Conservation (phyloP, 2,888 invertebrate genomes). For the Drosophila acutilabella region DNA sequence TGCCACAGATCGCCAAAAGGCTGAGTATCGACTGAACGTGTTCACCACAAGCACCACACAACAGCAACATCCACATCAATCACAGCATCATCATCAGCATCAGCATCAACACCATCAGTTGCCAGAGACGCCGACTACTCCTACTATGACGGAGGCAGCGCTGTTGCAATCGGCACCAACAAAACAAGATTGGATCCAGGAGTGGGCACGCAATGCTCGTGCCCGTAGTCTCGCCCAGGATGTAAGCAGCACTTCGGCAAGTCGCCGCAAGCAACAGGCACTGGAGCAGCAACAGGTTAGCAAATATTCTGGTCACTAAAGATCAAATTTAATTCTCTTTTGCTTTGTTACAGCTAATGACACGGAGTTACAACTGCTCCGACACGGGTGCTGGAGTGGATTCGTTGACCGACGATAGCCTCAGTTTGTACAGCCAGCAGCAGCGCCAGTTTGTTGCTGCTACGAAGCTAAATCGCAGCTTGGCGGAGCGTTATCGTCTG, state of each 20-base stretch:
- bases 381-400: conserved; percentile 69
- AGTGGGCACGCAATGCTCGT: conserved; percentile 88
- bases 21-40: conserved; percentile 84
- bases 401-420: conserved; percentile 82
- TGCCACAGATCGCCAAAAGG: conserved; percentile 84
- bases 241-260: conserved; percentile 51
- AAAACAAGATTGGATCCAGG: conserved; percentile 87
- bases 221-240: conserved; percentile 84
- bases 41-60: conserved; percentile 80
- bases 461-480: conserved; percentile 73
- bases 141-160: conserved; percentile 76
- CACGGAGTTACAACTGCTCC: conserved; percentile 84
- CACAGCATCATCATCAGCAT: conserved; percentile 43
- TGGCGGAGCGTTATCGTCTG: conserved; percentile 82
- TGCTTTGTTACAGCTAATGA: conserved; percentile 78
- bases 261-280: conserved; percentile 66
- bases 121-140: conserved; percentile 80
- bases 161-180: conserved; percentile 83
- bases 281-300: conserved; percentile 64
- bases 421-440: conserved; percentile 69
- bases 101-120: conserved; percentile 58
- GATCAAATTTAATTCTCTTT: background rate
- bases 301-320: background rate
- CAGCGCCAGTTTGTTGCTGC: conserved; percentile 66
- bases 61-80: conserved; percentile 37